phyloP scores from a whole-genome alignment of 1,140 invertebrate genomes.

The Diorhabda sublineata region DNA sequence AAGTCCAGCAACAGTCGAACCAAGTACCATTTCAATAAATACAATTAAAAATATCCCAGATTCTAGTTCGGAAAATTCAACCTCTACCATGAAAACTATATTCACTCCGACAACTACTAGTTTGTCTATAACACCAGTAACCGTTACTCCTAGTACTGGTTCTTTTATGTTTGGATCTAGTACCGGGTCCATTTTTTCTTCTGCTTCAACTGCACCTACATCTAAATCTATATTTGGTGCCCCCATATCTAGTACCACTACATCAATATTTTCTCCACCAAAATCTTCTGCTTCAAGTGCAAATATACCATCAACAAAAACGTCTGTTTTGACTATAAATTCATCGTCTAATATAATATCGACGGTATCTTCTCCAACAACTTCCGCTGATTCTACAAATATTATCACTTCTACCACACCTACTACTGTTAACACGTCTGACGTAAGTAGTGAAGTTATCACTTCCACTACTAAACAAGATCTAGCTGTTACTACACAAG shows the following conservation, averaged over 20 bases:
- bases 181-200: background rate
- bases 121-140: background rate
- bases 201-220: background rate
- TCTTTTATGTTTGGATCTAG: background rate
- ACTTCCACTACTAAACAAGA: no score
- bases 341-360: background rate
- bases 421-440: constrained; percentile 4
- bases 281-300: background rate
- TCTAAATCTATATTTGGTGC: background rate
- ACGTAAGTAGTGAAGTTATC: no score
- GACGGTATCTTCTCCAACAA: background rate
- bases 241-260: background rate
- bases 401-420: background rate
- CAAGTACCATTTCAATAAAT: background rate
- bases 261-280: background rate
- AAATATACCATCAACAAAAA: background rate
- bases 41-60: no score
- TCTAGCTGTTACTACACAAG: no score
- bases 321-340: background rate
- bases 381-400: constrained; percentile 1
- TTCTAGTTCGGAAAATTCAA: background rate
- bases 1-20: background rate
- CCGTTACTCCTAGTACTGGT: background rate
- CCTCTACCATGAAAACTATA: background rate
- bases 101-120: background rate